Base-by-base conservation (phyloP, 2,797 vertebrate genomes). In the Alosa sapidissima region DNA sequence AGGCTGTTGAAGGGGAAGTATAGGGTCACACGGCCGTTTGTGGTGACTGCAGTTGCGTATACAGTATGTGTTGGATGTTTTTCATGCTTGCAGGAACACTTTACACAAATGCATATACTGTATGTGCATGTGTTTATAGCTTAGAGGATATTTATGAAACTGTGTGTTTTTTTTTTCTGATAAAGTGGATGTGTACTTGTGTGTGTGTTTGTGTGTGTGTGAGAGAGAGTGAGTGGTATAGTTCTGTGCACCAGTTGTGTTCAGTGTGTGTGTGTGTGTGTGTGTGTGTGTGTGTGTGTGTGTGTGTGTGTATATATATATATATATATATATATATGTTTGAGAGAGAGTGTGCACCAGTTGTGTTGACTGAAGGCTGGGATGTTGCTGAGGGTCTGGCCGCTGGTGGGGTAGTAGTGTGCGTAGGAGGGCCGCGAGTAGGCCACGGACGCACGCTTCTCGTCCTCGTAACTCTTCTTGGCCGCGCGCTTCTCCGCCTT, bases 401-500 rank as follows among this genome's bases (percentile, higher is more conserved):
- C 98, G 48, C 95, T 97, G 91, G 95, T 95, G 24, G 98, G 98
- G 92, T 99, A 99, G 94, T 99, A 99, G 90, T 99, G 97, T 5
- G 98, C 97, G 1, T 99, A 99, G 0, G 98, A 99, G 0, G 98
- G 97, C 28, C 98, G 96, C 28, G 98, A 97, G 88, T 99, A 99
- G 7, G 98, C 98, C 83, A 99, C 96, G 0, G 97, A 99, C 0
- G 98, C 98, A 85, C 98, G 95, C 85, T 99, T 99, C 92, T 99
- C 98, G 85, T 99, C 98, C 93, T 99, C 98, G 0, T 99, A 99
- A 93, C 98, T 97, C 87, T 98, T 99, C 93, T 99, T 99, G 81
- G 98, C 98, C 5, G 98, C 98, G 92, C 97, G 97, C 93, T 99
- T 99, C 95, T 99, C 98, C 55, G 98, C 98, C 95, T 98, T 97